Conservation (phyloP, 2,113 vertebrate species). For the Psophia crepitans region DNA sequence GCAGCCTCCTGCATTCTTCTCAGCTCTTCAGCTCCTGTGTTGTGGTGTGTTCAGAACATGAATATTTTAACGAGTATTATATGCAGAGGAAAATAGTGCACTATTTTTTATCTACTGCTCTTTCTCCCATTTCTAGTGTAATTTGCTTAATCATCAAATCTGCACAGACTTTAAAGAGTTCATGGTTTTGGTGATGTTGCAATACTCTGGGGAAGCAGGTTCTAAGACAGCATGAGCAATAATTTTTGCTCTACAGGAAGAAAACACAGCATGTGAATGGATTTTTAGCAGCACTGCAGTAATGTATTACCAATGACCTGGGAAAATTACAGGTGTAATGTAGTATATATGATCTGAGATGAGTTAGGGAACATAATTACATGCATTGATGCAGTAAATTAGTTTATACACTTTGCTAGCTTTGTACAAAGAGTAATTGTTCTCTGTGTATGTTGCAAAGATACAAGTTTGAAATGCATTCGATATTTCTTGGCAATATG, state of each 20-base stretch:
- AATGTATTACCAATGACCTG: background rate
- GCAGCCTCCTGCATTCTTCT: background rate
- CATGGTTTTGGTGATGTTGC: background rate
- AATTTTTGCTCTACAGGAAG: background rate
- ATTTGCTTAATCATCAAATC: background rate
- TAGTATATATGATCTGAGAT: conserved; percentile 12
- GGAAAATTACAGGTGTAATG: conserved; percentile 53
- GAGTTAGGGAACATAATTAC: conserved; percentile 58
- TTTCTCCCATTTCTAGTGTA: background rate
- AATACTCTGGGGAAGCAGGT: background rate
- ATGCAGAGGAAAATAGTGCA: background rate
- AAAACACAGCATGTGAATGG: background rate
- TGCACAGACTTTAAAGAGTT: background rate
- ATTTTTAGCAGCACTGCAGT: background rate
- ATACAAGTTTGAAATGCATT: background rate
- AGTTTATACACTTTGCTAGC: conserved; percentile 54
- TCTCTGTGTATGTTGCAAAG: background rate
- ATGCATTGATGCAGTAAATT: conserved; percentile 58
- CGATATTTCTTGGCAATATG: background rate
- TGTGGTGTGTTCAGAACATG: background rate
- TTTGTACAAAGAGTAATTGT: conserved; percentile 43
- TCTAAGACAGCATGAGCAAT: background rate
- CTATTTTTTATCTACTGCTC: background rate
- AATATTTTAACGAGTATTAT: background rate
- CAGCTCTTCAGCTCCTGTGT: background rate